These are phyloP conservation scores for Catostomus latipinnis DNA, from an alignment of 2,797 vertebrate genomes.

Conservation along the genomic window DNA sequence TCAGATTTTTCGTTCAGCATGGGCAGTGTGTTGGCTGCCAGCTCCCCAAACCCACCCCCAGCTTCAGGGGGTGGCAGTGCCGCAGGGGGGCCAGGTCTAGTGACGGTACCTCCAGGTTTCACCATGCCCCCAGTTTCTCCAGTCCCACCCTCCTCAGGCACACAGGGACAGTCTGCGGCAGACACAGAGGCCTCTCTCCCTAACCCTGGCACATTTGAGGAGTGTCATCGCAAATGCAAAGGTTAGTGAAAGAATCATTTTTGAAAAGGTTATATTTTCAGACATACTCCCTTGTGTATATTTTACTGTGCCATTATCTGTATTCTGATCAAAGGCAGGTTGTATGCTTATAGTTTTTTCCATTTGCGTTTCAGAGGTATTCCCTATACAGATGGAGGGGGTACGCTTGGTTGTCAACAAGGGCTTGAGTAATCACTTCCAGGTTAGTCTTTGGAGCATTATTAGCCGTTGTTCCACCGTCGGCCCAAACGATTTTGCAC, in stretches of 20 bases:
- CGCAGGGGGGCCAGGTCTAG: slow-evolving; percentile 77
- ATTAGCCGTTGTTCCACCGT: too few species aligned
- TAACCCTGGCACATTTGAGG: slow-evolving; percentile 92
- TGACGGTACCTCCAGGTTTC: slow-evolving; percentile 87
- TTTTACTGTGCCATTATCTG: neutral
- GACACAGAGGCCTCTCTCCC: slow-evolving; percentile 71
- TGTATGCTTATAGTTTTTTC: neutral
- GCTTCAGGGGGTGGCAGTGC: slow-evolving; percentile 76
- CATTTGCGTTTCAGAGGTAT: slow-evolving; percentile 80
- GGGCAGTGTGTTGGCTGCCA: slow-evolving; percentile 92
- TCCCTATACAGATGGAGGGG: slow-evolving; percentile 91
- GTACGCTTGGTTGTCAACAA: slow-evolving; percentile 93
- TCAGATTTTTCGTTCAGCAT: slow-evolving; percentile 71
- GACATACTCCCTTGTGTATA: neutral
- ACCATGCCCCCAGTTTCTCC: slow-evolving; percentile 84
- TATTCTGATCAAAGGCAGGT: neutral
- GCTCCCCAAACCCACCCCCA: slow-evolving; percentile 75
- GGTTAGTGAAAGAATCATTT: slow-evolving; percentile 69
- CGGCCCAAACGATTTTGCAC: too few species aligned
- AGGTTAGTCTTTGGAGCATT: slow-evolving; percentile 72
- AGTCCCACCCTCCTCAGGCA: slow-evolving; percentile 65
- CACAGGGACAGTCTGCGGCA: slow-evolving; percentile 60
- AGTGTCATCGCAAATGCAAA: slow-evolving; percentile 95
- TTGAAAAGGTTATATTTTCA: neutral
- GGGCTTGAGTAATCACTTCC: slow-evolving; percentile 93